Conservation (phyloP, 2,888 invertebrate genomes). For the Camptogramma bilineatum region DNA sequence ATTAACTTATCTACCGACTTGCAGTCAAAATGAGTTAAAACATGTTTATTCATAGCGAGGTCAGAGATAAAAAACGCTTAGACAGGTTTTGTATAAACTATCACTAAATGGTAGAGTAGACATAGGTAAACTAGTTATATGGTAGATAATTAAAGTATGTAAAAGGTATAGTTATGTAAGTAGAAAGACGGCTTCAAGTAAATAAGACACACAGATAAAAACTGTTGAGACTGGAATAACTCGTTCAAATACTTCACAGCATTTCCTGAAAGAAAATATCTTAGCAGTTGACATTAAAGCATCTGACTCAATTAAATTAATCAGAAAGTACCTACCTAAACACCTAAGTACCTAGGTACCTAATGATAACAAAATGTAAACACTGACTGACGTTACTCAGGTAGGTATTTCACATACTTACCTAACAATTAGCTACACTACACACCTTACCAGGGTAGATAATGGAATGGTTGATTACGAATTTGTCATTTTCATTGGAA, state of each 20-base stretch:
- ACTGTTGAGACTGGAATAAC: background rate
- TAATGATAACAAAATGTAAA: slow-evolving; percentile 36
- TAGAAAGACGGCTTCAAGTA: background rate
- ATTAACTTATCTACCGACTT: background rate
- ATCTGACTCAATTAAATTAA: slow-evolving; percentile 28
- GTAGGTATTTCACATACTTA: slow-evolving; percentile 8
- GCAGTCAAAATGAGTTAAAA: slow-evolving; percentile 2
- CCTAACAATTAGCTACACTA: background rate
- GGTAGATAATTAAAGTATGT: background rate
- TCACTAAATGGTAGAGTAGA: background rate
- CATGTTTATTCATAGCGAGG: slow-evolving; percentile 1
- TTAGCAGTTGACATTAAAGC: slow-evolving; percentile 12
- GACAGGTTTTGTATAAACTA: background rate
- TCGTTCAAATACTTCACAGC: background rate
- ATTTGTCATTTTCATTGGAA: background rate
- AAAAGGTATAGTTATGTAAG: background rate
- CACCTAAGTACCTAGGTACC: too few species aligned
- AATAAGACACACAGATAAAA: too few species aligned
- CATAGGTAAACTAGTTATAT: background rate
- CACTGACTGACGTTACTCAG: slow-evolving; percentile 21
- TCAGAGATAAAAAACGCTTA: background rate
- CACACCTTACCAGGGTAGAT: background rate
- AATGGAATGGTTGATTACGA: background rate
- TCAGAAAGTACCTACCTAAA: slow-evolving; percentile 20
- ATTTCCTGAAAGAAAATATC: slow-evolving; percentile 11